Evolutionary conservation across 2,113 vertebrate species (phyloP), one percentile per base, ranked within the genome.

Genomic region (Ornithorhynchus anatinus): DNA sequence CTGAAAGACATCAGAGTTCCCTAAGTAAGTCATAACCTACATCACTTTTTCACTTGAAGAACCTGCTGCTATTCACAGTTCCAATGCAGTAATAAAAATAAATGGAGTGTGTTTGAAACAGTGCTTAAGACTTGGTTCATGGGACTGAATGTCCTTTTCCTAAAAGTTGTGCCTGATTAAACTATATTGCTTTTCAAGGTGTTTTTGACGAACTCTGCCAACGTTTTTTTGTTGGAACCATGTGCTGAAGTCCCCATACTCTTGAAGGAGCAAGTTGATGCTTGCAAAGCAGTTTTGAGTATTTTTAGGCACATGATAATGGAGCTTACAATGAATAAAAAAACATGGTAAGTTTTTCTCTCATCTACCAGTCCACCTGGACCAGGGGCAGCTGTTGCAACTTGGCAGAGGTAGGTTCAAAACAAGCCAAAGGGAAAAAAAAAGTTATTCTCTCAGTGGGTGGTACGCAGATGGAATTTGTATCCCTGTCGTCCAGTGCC

Each of bases 281-380:
- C 97, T 54, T 99, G 97, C 91, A 96, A 96, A 86, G 95, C 94
- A 5, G 95, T 99, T 81, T 91, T 99, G 72, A 95, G 93, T 84
- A 96, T 99, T 88, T 99, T 97, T 79, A 93, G 98, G 29, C 96
- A 92, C 71, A 97, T 99, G 94, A 99, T 99, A 84, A 99, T 99
- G 97, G 97, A 99, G 62, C 93, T 97, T 70, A 88, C 92, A 16
- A 99, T 99, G 98, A 93, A 93, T 69, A 95, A 93, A 66, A 96
- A 91, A 84, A 99, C 97, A 0, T 99, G 98, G 98, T 99, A 77
- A 91, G 89, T 75, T 59, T 68, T 15, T 6, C 0, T 0, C 50
- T 50, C 47, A 72, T n/a, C n/a, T n/a, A n/a, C n/a, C n/a, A n/a
- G n/a, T n/a, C n/a, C n/a, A n/a, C n/a, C n/a, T n/a, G n/a, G n/a